Evolutionary conservation across 1,140 invertebrate species (phyloP), one percentile per base, ranked within the genome.

Genomic region (Propsilocerus akamusi): DNA sequence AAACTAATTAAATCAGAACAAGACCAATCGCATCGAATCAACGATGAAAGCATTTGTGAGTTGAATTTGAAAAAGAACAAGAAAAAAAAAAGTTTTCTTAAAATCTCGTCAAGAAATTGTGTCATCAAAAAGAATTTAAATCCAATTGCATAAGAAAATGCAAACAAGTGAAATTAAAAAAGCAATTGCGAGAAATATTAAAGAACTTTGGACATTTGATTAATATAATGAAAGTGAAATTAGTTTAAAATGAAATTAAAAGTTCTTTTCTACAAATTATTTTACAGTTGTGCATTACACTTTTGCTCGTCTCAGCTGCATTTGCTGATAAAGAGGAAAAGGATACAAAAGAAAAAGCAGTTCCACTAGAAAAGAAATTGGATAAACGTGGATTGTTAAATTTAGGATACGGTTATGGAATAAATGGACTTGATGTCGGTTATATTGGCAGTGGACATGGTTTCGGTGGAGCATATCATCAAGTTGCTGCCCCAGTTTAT

Each of bases 371-470:
- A 23, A 50, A 50, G 23, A 64, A 64, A 53, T 59, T 75, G 57
- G 73, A 74, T 67, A 75, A 75, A 65, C 71, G 73, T 53, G 73
- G 73, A 54, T 70, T 75, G 54, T 65, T 74, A 47, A 71, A 73
- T 56, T 61, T 74, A 54, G 73, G 73, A 52, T 74, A 74, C 53
- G 73, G 73, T 49, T 75, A 74, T 57, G 73, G 73, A 37, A 72
- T 73, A 54, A 68, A 69, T 53, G 73, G 72, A 51, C 65, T 71
- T 8, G 70, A 73, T 61, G 64, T 69, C 69, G 83, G 74, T 71
- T 83, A 73, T 72, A 76, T 72, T 70, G 80, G 66, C 69, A 77
- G 62, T 53, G 72, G 77, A 28, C 76, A 74, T 52, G 73, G 74
- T 4, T 73, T 73, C 53, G 77, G 75, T 11, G 71, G 72, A 46